Percentiles rank a stretch among this genome's conserved stretches.
Conservation (phyloP, 2,113 vertebrate genomes). For the Ceyx margarethae region DNA sequence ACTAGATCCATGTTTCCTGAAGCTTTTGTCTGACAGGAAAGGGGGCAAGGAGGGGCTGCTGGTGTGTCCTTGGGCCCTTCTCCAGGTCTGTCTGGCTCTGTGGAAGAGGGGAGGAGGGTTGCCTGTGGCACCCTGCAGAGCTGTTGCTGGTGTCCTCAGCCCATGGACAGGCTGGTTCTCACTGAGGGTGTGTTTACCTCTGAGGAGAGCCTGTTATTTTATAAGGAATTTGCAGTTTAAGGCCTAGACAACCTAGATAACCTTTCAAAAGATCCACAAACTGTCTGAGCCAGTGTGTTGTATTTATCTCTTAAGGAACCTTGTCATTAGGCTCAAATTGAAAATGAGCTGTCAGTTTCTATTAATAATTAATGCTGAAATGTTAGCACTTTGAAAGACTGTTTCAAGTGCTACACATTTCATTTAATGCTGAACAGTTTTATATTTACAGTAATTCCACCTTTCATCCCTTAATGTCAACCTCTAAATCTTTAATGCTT, state of each 20-base stretch:
- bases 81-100: not conserved
- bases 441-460: constrained; percentile 81
- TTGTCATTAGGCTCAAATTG: constrained; percentile 75
- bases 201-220: not conserved
- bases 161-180: not conserved
- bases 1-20: not conserved
- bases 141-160: not conserved
- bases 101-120: not conserved
- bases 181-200: not conserved
- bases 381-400: constrained; percentile 73
- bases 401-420: constrained; percentile 74
- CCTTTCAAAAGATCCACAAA: constrained; percentile 34
- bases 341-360: constrained; percentile 76
- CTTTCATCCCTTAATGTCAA: constrained; percentile 77
- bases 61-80: not conserved
- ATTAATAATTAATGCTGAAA: constrained; percentile 81
- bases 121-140: not conserved
- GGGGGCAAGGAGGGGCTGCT: fast-evolving
- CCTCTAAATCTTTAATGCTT: constrained; percentile 80
- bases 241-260: not conserved
- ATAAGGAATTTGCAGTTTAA: constrained; percentile 8
- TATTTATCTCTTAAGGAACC: constrained; percentile 74
- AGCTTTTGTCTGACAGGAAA: not conserved
- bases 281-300: constrained; percentile 17
- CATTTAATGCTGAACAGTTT: constrained; percentile 77